A percentile compares a stretch with the other conserved stretches of the same genome.
Evolutionary conservation across 2,113 vertebrate genomes (phyloP).

Genomic region (Dryoscopus gambensis): DNA sequence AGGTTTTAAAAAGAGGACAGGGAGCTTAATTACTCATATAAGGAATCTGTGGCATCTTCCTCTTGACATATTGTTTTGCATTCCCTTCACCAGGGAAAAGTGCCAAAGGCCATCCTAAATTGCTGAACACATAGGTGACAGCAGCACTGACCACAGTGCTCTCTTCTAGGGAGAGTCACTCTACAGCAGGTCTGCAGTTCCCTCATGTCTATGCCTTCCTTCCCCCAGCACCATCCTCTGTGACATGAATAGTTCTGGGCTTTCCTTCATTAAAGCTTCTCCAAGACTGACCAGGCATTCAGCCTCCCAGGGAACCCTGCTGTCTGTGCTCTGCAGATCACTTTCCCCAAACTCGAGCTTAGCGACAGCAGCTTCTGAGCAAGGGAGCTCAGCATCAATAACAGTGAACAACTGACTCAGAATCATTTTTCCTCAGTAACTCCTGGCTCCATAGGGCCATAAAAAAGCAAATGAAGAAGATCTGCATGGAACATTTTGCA

Average conservation of each 20-base stretch:
- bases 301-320: background rate
- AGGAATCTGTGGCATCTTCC: background rate
- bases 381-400: background rate
- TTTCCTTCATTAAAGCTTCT: background rate
- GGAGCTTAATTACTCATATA: background rate
- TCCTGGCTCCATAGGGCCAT: background rate
- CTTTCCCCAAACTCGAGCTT: background rate
- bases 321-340: background rate
- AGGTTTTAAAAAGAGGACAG: background rate
- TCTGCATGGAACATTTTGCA: background rate
- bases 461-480: slow-evolving; percentile 37
- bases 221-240: background rate
- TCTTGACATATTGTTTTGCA: background rate
- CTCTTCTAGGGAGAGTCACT: background rate
- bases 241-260: background rate
- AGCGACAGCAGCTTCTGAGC: background rate
- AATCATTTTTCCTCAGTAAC: background rate
- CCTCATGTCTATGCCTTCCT: background rate
- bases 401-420: background rate
- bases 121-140: background rate
- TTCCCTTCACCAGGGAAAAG: background rate
- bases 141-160: background rate
- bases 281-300: background rate
- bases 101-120: background rate
- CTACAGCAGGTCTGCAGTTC: background rate